Conservation (phyloP, 2,113 vertebrate genomes). For the Brachionichthys hirsutus region DNA sequence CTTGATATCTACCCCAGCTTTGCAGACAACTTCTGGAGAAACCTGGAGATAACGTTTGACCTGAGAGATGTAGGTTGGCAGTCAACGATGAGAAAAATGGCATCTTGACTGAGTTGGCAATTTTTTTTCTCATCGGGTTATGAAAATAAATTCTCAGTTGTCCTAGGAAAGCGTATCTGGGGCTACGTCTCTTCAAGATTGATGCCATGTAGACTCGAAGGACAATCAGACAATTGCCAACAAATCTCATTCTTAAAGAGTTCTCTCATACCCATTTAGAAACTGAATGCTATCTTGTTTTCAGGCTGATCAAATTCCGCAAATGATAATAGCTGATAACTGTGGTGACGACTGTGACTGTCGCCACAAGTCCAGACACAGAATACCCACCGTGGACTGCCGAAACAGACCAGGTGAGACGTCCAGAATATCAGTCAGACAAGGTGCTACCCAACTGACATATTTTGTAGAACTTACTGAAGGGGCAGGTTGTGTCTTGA, state of each 20-base stretch:
- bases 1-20: constrained; percentile 93
- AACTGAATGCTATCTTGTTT: not conserved
- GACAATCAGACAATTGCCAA: too few relatives aligned
- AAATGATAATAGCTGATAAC: constrained; percentile 79
- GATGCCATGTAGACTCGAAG: too few relatives aligned
- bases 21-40: constrained; percentile 93
- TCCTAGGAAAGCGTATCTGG: too few relatives aligned
- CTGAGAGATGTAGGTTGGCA: constrained; percentile 87
- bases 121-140: too few relatives aligned
- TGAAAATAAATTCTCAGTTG: too few relatives aligned
- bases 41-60: constrained; percentile 93
- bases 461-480: too few relatives aligned
- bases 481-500: too few relatives aligned
- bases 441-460: not conserved
- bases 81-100: not conserved
- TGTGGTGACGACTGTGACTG: constrained; percentile 76
- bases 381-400: constrained; percentile 75
- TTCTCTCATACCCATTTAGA: too few relatives aligned
- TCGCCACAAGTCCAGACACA: constrained; percentile 65
- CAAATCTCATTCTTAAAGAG: too few relatives aligned
- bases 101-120: too few relatives aligned
- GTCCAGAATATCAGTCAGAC: not conserved
- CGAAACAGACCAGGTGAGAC: constrained; percentile 84
- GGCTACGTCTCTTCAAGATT: too few relatives aligned
- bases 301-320: constrained; percentile 84